Base-by-base conservation (phyloP, 1,140 invertebrate species). In the Drosophila bocqueti region DNA sequence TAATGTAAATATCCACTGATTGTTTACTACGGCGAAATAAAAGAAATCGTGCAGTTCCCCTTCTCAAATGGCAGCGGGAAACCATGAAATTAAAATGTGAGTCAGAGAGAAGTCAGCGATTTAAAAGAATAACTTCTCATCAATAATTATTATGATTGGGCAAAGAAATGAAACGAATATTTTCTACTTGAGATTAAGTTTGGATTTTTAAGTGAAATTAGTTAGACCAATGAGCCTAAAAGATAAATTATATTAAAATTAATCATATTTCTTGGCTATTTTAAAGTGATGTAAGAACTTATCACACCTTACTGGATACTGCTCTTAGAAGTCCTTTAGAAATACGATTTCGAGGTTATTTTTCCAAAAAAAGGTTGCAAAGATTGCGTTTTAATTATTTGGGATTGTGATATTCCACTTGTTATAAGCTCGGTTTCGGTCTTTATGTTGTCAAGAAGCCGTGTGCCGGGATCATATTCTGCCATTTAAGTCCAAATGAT, bases 31-130 rank as follows among this genome's bases (percentile, higher is more conserved):
- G 42, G 43, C 71, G 54, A 49, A 73, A 72, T 54, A 21, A 24
- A 72, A 72, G 62, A 69, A 67, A 69, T 54, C 67, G 67, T 68
- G 29, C 43, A 15, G 63, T 38, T 31, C 15, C 34, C 67, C 67
- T 68, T 73, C 71, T 61, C 68, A 73, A 61, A 74, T 61, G 34
- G 40, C 57, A 38, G 57, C 10, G 64, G 58, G 43, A 38, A 46
- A 46, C 10, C 54, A 50, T 59, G 46, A 38, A 47, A 47, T 15
- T 40, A 69, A 38, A 57, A 50, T 55, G 42, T 45, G 60, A 67
- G 31, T 69, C 50, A 68, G 18, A 55, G 62, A 38, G 31, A 71
- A 50, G 38, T 36, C 45, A 50, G 61, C 58, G 42, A 6, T 63
- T 47, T 67, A 34, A 13, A 21, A 67, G 43, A 43, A 3, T 29